Evolutionary conservation across 2,888 invertebrate genomes (phyloP), one percentile per base, ranked within the genome.

Genomic region (Liopterus haemorrhoidalis): DNA sequence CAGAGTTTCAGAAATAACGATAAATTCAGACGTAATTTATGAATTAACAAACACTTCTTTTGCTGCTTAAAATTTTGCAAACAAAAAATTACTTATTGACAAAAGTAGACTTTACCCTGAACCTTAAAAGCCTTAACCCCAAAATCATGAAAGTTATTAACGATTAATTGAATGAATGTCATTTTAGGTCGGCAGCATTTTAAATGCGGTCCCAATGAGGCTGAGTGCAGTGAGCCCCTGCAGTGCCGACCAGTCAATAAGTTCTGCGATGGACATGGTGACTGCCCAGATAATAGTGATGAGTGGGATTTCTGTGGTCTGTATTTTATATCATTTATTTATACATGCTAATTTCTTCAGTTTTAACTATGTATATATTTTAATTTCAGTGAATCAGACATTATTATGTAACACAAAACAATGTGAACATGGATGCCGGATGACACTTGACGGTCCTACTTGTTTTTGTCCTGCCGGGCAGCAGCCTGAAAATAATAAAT

Each of bases 381-480:
- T 22, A 22, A 22, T 57, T 55, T 20, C 66, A 73, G 75, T 60
- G 44, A 66, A 66, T 50, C 55, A 54, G 36, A 58, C 56, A 21
- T 64, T n/a, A n/a, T n/a, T 68, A 45, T 83, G 83, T 64, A 63
- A 63, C 25, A 59, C 59, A 12, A 65, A 74, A 56, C 68, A 70
- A 42, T 85, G 86, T 67, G 73, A 73, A 57, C 73, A 75, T 63
- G 79, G 78, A 39, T 89, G 88, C 65, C 78, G 75, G 57, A 75
- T 81, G 31, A 86, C 86, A 51, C 75, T 75, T 42, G 70, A 72
- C 51, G 88, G 87, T 3, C 76, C 81, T 22, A 72, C 74, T 41
- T 90, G 90, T 69, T 88, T 76, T 71, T 90, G 90, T 69, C 74
- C 75, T 14, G 64, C 68, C 25, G 87, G 88, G 1, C 75, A 78